phyloP scores from a whole-genome alignment of 2,113 vertebrate species.

The Limnothrissa miodon region DNA sequence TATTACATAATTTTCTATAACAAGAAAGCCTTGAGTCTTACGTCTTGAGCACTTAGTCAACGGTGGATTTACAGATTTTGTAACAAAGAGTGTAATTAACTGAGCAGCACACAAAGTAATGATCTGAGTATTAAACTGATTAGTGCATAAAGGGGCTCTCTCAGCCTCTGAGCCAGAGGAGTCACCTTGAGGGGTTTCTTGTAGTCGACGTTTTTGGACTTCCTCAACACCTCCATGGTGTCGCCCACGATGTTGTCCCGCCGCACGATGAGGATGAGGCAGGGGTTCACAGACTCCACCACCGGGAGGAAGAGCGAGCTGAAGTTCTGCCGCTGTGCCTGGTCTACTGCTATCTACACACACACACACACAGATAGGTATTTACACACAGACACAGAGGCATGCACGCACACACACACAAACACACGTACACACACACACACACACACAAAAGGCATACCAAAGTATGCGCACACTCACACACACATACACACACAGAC shows the following conservation, averaged over 20 bases:
- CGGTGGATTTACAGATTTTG: too few species aligned
- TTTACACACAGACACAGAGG: background rate
- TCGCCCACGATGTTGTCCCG: slow-evolving; percentile 98
- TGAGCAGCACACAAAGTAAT: too few species aligned
- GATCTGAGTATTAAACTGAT: too few species aligned
- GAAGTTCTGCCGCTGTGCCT: slow-evolving; percentile 96
- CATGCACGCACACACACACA: background rate
- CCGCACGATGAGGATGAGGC: slow-evolving; percentile 92
- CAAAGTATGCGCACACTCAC: too few species aligned
- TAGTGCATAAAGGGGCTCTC: too few species aligned
- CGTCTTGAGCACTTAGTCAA: too few species aligned
- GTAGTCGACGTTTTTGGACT: slow-evolving; percentile 97
- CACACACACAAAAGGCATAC: too few species aligned
- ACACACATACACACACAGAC: too few species aligned
- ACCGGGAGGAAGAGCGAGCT: slow-evolving; percentile 93
- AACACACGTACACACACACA: too few species aligned
- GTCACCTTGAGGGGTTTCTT: slow-evolving; percentile 96
- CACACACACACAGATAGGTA: background rate
- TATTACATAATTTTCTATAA: too few species aligned
- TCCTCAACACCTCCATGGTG: slow-evolving; percentile 94
- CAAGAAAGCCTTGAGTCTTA: too few species aligned
- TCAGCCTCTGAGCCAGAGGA: background rate
- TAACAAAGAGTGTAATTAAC: too few species aligned
- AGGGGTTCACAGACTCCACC: slow-evolving; percentile 96
- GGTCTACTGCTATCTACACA: slow-evolving; percentile 91